Conservation (phyloP, 2,888 invertebrate species). For the Mystacides longicornis region DNA sequence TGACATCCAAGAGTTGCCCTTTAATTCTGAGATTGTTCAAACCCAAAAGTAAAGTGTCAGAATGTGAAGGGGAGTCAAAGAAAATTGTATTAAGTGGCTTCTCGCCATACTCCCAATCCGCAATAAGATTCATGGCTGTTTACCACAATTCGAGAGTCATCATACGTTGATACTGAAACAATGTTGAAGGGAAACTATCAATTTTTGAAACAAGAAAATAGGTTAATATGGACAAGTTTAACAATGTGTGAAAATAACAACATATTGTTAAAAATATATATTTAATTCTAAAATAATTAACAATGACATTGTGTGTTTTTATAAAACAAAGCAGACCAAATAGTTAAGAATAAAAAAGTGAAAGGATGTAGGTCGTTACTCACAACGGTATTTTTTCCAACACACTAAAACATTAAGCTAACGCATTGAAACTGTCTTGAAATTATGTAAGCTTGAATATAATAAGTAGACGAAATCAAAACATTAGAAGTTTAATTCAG, state of each 20-base stretch:
- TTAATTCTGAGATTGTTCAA: conserved; percentile 53
- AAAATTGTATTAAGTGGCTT: conserved; percentile 39
- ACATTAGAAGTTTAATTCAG: neutral
- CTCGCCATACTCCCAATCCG: conserved; percentile 35
- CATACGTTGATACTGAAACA: no score
- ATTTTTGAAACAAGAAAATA: no score
- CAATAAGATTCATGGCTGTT: conserved; percentile 32
- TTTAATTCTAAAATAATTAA: no score
- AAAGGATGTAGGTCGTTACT: conserved; percentile 5
- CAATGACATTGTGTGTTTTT: neutral
- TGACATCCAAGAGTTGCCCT: conserved; percentile 58
- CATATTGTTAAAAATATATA: no score
- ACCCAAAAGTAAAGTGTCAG: conserved; percentile 49
- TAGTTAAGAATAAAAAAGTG: conserved; percentile 2
- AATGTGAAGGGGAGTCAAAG: conserved; percentile 52
- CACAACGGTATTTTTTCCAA: neutral
- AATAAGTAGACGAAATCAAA: neutral
- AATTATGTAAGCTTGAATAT: neutral
- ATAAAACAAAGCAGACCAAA: neutral
- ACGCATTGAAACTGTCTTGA: no score
- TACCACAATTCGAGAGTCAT: neutral
- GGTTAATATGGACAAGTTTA: no score
- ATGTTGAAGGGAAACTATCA: no score
- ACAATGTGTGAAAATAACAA: no score
- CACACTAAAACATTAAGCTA: no score